Evolutionary conservation across 2,888 invertebrate genomes (phyloP).

Genomic region (Eucera pruinosa): DNA sequence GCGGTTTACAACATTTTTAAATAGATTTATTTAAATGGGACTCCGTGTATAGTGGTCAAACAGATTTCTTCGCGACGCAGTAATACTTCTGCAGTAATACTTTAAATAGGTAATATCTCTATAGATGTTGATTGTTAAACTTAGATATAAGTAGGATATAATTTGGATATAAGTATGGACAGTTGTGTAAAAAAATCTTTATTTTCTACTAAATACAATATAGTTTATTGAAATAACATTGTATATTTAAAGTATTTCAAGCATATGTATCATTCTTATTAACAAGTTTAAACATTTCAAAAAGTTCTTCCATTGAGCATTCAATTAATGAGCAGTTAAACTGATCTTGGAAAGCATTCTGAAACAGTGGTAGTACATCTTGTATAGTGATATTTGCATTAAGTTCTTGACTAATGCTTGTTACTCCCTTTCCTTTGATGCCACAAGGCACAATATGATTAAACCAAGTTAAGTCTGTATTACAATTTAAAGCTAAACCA

Average conservation of each 20-base stretch:
- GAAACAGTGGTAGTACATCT: slow-evolving; percentile 89
- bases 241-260: slow-evolving; percentile 1
- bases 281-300: slow-evolving; percentile 67
- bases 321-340: slow-evolving; percentile 87
- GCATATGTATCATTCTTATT: not conserved
- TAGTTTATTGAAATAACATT: too few relatives aligned
- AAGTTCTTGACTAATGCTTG: slow-evolving; percentile 92
- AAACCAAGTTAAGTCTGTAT: slow-evolving; percentile 96
- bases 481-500: slow-evolving; percentile 97
- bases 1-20: too few relatives aligned
- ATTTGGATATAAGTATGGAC: too few relatives aligned
- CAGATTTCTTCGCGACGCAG: too few relatives aligned
- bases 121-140: too few relatives aligned
- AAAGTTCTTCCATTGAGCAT: slow-evolving; percentile 78
- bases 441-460: slow-evolving; percentile 98
- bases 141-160: too few relatives aligned
- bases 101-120: too few relatives aligned
- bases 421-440: slow-evolving; percentile 94
- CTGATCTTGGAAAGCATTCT: slow-evolving; percentile 89
- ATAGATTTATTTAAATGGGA: too few relatives aligned
- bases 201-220: too few relatives aligned
- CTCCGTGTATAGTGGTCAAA: too few relatives aligned
- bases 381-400: slow-evolving; percentile 86
- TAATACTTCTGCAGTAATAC: too few relatives aligned
- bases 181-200: too few relatives aligned